Evolutionary conservation across 2,113 vertebrate species (phyloP), one percentile per base, ranked within the genome.

Genomic region (Choloepus hoffmanni): DNA sequence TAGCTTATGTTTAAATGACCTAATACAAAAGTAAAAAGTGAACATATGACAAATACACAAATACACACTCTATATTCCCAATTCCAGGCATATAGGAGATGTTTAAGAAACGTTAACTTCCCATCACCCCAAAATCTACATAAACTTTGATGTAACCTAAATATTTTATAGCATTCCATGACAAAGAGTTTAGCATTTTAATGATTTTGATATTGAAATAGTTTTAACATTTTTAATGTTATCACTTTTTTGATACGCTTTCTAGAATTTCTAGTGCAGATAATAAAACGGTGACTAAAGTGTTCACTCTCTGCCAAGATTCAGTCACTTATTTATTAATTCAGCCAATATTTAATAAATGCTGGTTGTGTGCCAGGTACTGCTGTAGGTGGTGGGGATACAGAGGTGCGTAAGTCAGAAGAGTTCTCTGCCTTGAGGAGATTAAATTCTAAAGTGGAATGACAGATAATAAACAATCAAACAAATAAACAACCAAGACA

Each of bases 1-100:
- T 7, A 33, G n/a, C 33, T 87, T 76, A 77, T 85, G 90, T 72
- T 95, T 60, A 28, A 84, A 87, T 36, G 85, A 74, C 62, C 28
- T 85, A 73, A 95, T 53, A 48, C 89, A 36, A 89, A 95, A 79
- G 58, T 53, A 84, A 48, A 92, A 94, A 84, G 62, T 60, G 14
- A 94, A 53, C 12, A 65, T 84, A 23, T 50, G 15, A 84, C 45
- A 91, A n/a, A 67, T 45, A 67, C 9, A 43, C 13, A 53, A 15
- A 15, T 68, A 68, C 13, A 67, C 36, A 36, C 36, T 36, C 53
- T 55, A 55, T 55, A 55, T 55, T 3, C 28, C 36, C 82, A 84
- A 28, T 70, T 85, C 43, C 65, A 94, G n/a, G 23, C 10, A 55
- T 21, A 55, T 21, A 36, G 28, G 60, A 79, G 26, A 73, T 70